These are phyloP conservation scores for Cheirogaleus medius DNA, from an alignment of 2,113 vertebrate genomes.

Conservation along the genomic window DNA sequence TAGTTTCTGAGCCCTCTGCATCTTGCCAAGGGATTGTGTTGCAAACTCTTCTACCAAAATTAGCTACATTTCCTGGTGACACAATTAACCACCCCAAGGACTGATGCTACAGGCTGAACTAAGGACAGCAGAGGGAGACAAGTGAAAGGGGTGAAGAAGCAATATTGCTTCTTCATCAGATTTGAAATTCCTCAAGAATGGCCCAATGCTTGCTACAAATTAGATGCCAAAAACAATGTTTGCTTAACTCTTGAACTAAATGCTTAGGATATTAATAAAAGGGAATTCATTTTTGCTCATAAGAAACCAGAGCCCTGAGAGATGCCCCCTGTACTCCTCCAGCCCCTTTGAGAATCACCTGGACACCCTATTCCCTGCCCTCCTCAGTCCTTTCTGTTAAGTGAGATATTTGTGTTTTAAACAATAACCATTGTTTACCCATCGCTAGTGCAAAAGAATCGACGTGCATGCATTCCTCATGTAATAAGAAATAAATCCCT, in stretches of 20 bases:
- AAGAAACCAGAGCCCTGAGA: background rate
- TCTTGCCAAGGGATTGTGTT: background rate
- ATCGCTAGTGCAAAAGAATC: background rate
- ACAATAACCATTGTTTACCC: conserved; percentile 49
- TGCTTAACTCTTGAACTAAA: conserved; percentile 46
- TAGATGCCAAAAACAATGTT: conserved; percentile 13
- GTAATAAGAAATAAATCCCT: conserved; percentile 72
- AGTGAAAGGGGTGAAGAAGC: background rate
- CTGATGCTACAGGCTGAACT: background rate
- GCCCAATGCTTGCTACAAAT: conserved; percentile 10
- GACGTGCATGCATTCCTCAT: conserved; percentile 38
- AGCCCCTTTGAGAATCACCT: background rate
- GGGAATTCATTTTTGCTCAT: background rate
- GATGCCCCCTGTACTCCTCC: background rate
- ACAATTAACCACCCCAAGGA: background rate
- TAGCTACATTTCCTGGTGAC: background rate
- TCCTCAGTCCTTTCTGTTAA: conserved; percentile 32
- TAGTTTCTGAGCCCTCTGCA: background rate
- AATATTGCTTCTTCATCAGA: background rate
- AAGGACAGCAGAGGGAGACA: background rate
- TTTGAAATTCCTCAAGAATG: background rate
- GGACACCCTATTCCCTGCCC: background rate
- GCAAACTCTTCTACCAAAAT: background rate
- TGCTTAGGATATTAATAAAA: background rate
- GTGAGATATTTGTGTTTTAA: conserved; percentile 66